Evolutionary conservation across 2,888 invertebrate species (phyloP).

Genomic region (Odontomyia ornata): DNA sequence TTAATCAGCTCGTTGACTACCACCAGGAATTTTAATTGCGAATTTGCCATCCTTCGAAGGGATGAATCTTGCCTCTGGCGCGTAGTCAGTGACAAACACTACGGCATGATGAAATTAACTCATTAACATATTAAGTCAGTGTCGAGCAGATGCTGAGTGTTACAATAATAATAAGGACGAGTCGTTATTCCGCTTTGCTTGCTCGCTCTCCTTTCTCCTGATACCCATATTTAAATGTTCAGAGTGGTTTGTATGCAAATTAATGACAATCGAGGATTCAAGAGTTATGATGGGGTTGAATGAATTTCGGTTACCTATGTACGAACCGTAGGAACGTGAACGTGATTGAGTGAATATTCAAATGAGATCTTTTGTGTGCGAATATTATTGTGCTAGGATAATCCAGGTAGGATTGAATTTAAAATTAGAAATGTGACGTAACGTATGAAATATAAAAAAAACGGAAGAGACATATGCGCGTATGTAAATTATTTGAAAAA

Average conservation of each 20-base stretch:
- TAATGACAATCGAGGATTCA: slow-evolving; percentile 31
- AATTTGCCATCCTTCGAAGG: slow-evolving; percentile 16
- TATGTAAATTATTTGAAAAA: too few species aligned
- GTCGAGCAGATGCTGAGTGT: slow-evolving; percentile 47
- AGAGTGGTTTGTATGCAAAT: slow-evolving; percentile 42
- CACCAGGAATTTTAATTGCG: slow-evolving; percentile 45
- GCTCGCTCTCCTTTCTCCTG: not conserved
- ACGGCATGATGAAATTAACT: slow-evolving; percentile 47
- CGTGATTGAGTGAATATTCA: slow-evolving; percentile 36
- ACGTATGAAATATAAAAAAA: slow-evolving; percentile 4
- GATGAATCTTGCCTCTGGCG: slow-evolving; percentile 1
- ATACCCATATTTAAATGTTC: not conserved
- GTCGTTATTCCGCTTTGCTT: not conserved
- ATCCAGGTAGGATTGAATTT: slow-evolving; percentile 41
- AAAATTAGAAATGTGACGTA: slow-evolving; percentile 10
- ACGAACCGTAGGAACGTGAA: not conserved
- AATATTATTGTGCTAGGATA: slow-evolving; percentile 32
- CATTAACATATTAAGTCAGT: slow-evolving; percentile 49
- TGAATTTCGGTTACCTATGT: slow-evolving; percentile 17
- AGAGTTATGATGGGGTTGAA: slow-evolving; percentile 40
- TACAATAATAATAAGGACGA: slow-evolving; percentile 29
- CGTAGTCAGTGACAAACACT: slow-evolving; percentile 2
- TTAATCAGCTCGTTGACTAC: slow-evolving; percentile 42
- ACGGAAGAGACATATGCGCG: not conserved
- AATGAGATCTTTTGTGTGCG: slow-evolving; percentile 35